Evolutionary conservation across 2,888 invertebrate genomes (phyloP).

Genomic region (Steinernema scapterisci): DNA sequence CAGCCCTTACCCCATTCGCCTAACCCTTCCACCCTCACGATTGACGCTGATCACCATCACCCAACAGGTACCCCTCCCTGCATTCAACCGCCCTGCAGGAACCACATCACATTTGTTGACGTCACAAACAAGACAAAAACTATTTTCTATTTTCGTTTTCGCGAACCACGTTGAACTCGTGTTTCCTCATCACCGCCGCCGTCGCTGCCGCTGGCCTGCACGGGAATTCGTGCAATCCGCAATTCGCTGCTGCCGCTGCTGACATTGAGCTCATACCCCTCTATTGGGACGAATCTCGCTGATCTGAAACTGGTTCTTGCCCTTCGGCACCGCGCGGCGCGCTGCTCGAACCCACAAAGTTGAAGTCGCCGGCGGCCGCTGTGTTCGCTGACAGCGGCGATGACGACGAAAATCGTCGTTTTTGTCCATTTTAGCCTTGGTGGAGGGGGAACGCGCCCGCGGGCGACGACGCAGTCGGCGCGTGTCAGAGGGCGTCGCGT

Average conservation of each 20-base stretch:
- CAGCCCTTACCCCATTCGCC: no score
- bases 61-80: no score
- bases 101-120: neutral
- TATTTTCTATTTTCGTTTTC: conserved; percentile 9
- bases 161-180: neutral
- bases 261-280: conserved; percentile 22
- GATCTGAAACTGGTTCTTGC: conserved; percentile 22
- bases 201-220: neutral
- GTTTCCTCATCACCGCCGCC: neutral
- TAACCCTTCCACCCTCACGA: no score
- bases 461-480: neutral
- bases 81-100: neutral
- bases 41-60: no score
- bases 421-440: neutral
- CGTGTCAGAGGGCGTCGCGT: conserved; percentile 28
- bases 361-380: conserved; percentile 1
- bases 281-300: no score
- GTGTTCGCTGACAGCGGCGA: neutral
- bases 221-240: neutral
- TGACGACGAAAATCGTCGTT: conserved; percentile 11
- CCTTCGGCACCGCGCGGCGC: neutral
- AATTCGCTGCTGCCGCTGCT: neutral
- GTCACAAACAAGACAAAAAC: neutral
- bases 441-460: neutral
- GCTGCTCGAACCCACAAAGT: no score